Evolutionary conservation across 2,797 vertebrate species (phyloP).

Genomic region (Poeciliopsis presidionis): DNA sequence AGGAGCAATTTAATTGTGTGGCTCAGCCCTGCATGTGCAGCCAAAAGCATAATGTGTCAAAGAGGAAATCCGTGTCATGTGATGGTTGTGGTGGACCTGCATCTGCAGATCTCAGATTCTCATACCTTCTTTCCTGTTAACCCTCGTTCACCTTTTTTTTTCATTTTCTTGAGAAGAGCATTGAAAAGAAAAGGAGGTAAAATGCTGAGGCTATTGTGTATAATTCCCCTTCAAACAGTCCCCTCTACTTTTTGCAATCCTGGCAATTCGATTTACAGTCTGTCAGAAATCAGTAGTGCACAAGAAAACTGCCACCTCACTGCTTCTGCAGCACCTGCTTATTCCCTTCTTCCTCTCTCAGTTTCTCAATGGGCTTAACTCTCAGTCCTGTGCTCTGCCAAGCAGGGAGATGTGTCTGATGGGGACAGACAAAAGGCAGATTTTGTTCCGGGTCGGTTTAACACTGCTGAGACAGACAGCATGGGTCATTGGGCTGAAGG

Average conservation of each 20-base stretch:
- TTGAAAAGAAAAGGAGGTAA: constrained; percentile 56
- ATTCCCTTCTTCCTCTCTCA: constrained; percentile 50
- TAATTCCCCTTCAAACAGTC: constrained; percentile 55
- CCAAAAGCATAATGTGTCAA: constrained; percentile 58
- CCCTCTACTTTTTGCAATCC: constrained; percentile 57
- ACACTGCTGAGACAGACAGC: constrained; percentile 65
- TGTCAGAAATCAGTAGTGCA: constrained; percentile 72
- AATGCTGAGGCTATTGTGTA: constrained; percentile 49
- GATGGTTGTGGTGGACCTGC: constrained; percentile 81
- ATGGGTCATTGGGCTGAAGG: constrained; percentile 70
- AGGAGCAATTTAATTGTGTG: constrained; percentile 54
- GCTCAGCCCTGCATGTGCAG: constrained; percentile 39
- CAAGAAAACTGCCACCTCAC: constrained; percentile 52
- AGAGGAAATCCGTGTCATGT: constrained; percentile 85
- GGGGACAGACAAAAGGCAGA: constrained; percentile 64
- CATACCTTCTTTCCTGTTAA: constrained; percentile 47
- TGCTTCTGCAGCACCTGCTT: constrained; percentile 66
- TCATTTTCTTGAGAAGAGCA: constrained; percentile 52
- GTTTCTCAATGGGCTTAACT: constrained; percentile 60
- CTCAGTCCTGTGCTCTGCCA: constrained; percentile 61
- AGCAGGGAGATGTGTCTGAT: constrained; percentile 62
- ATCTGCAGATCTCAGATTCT: constrained; percentile 64
- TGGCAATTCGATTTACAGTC: constrained; percentile 64
- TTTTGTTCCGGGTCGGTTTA: constrained; percentile 63
- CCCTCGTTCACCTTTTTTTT: constrained; percentile 51